These are phyloP conservation scores for Micropoecilia bifurca DNA, from an alignment of 2,797 vertebrate species.

Conservation along the genomic window DNA sequence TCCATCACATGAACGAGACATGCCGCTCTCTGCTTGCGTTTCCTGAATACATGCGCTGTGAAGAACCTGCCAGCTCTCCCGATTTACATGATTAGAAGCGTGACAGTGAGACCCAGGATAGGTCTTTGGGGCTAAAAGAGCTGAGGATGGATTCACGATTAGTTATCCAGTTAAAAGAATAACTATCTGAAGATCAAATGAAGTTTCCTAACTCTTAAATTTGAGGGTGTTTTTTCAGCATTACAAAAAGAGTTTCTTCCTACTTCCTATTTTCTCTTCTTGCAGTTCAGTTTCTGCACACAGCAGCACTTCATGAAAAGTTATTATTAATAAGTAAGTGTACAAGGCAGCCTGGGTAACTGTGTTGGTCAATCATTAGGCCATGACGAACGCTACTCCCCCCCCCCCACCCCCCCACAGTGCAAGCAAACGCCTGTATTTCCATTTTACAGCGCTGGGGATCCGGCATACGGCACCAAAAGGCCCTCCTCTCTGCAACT, in stretches of 20 bases:
- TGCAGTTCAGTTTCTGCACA: constrained; percentile 2
- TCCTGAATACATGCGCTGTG: constrained; percentile 50
- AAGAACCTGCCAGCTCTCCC: constrained; percentile 10
- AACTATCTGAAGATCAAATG: not conserved
- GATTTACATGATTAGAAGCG: constrained; percentile 13
- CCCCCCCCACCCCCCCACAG: too few species aligned
- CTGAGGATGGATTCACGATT: not conserved
- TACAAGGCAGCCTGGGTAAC: not conserved
- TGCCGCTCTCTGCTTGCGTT: constrained; percentile 46
- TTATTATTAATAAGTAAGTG: not conserved
- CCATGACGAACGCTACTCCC: constrained; percentile 19
- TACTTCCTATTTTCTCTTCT: constrained; percentile 53
- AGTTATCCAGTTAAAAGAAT: not conserved
- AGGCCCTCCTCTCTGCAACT: constrained; percentile 68
- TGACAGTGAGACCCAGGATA: not conserved
- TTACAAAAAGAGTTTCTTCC: constrained; percentile 11
- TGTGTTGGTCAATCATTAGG: constrained; percentile 45
- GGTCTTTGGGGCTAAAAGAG: not conserved
- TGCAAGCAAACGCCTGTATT: constrained; percentile 40
- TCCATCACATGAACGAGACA: constrained; percentile 69
- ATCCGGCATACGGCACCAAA: constrained; percentile 32
- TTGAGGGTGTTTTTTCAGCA: not conserved
- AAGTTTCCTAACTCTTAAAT: not conserved
- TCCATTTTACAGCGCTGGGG: constrained; percentile 44
- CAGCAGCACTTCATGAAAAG: not conserved